Evolutionary conservation across 2,113 vertebrate genomes (phyloP).

Genomic region (Podarcis muralis): DNA sequence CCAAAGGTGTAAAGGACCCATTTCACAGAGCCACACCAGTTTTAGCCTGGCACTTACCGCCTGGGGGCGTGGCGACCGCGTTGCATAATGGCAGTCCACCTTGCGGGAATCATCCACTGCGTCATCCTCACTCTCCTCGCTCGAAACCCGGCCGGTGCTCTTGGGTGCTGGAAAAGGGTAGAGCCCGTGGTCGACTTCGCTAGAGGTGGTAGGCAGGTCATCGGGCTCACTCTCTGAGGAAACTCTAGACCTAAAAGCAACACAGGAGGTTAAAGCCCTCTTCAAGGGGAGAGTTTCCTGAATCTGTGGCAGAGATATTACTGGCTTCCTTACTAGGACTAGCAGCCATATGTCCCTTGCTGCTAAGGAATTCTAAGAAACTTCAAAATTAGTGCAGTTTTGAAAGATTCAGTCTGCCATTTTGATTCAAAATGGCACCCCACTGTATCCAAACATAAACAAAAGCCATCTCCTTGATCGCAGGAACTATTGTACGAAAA

Average conservation of each 20-base stretch:
- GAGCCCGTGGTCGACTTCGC: slow-evolving; percentile 71
- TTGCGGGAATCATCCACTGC: slow-evolving; percentile 72
- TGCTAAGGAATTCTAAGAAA: too few species aligned
- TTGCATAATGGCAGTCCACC: slow-evolving; percentile 78
- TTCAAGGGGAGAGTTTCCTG: not conserved
- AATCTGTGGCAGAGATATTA: not conserved
- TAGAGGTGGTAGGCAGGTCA: slow-evolving; percentile 71
- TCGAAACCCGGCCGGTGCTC: slow-evolving; percentile 79
- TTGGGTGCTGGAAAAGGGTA: slow-evolving; percentile 79
- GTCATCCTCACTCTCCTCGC: slow-evolving; percentile 90
- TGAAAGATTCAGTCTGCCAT: too few species aligned
- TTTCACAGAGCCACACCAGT: not conserved
- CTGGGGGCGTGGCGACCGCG: slow-evolving; percentile 82
- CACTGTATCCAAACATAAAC: too few species aligned
- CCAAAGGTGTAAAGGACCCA: not conserved
- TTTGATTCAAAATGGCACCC: too few species aligned
- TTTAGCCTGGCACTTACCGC: slow-evolving; percentile 75
- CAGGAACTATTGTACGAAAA: too few species aligned
- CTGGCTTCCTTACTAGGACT: not conserved
- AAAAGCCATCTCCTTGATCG: too few species aligned
- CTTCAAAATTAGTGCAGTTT: too few species aligned
- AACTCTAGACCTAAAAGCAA: slow-evolving; percentile 67
- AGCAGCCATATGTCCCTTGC: too few species aligned
- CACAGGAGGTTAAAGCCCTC: not conserved
- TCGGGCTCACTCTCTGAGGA: slow-evolving; percentile 80